Base-by-base conservation (phyloP, 1,140 invertebrate genomes). In the Diploscapter pachys region DNA sequence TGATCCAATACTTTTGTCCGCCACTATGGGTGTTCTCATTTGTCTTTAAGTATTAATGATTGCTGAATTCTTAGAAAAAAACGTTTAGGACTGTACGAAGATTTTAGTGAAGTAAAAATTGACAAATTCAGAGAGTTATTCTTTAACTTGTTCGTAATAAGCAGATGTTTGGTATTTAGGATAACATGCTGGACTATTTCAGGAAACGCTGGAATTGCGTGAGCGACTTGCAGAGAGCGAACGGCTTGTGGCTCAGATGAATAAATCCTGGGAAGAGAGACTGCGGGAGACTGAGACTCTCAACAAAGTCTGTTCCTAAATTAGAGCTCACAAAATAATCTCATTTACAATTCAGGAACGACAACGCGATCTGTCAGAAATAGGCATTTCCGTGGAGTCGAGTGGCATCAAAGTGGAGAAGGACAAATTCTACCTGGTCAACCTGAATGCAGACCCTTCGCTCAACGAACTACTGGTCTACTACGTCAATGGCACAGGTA, bases 241-340 rank as follows among this genome's bases (percentile, higher is more conserved):
- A 87, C 94, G 94, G 86, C 88, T 99, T 55, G 95, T 98, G 91
- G 93, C 94, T 85, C 93, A 94, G 88, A 94, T 98, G 89, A 95
- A 94, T 52, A 93, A 96, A 86, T 96, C 95, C 0, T 98, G 96
- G 96, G 95, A 98, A 86, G 95, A 98, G 85, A 97, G 98, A 88
- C 88, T 98, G 11, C 91, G 92, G 8, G 94, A 96, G 89, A 97
- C 95, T n/a, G 92, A 92, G 89, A 87, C 81, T 81, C 85, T 86
- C 55, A 86, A 88, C 74, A 80, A 86, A 66, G 31, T 31, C 31
- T 31, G 31, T 31, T 31, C 1, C 31, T 31, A 31, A 0, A 31
- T 31, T 31, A 31, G 31, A 31, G 31, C 31, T 31, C 31, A 31
- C 31, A 31, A 31, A 31, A 31, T 1, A 31, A 31, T 31, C 31